Evolutionary conservation across 2,888 invertebrate genomes (phyloP).

Genomic region (Clunio marinus): DNA sequence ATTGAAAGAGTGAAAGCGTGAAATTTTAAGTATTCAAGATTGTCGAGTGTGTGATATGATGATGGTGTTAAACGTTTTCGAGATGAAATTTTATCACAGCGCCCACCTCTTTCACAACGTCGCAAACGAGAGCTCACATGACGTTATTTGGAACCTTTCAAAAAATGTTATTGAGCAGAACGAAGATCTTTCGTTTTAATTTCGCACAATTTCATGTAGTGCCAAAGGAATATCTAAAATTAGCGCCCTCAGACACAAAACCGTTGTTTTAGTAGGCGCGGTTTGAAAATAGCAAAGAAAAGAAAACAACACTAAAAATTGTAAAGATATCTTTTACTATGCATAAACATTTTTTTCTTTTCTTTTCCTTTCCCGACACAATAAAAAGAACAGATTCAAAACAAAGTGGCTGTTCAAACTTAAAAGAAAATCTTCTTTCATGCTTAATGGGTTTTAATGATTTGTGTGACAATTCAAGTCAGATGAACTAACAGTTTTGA

Average conservation of each 20-base stretch:
- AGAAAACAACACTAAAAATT: neutral
- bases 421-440: neutral
- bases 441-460: slow-evolving; percentile 31
- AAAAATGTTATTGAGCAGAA: neutral
- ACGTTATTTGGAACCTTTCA: neutral
- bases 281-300: neutral
- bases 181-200: slow-evolving; percentile 1
- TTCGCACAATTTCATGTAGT: neutral
- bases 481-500: too few species aligned
- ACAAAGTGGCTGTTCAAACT: neutral
- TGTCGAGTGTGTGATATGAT: too few species aligned
- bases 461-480: slow-evolving; percentile 34
- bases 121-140: neutral
- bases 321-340: neutral
- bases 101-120: neutral
- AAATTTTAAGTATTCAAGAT: too few species aligned
- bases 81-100: too few species aligned
- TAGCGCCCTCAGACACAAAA: neutral
- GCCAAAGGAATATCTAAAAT: neutral
- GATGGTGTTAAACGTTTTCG: too few species aligned
- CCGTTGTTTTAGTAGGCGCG: neutral
- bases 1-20: too few species aligned
- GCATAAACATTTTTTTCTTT: neutral
- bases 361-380: neutral
- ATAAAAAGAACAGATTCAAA: too few species aligned